Base-by-base conservation (phyloP, 1,140 invertebrate genomes). In the Drosophila bocqueti region DNA sequence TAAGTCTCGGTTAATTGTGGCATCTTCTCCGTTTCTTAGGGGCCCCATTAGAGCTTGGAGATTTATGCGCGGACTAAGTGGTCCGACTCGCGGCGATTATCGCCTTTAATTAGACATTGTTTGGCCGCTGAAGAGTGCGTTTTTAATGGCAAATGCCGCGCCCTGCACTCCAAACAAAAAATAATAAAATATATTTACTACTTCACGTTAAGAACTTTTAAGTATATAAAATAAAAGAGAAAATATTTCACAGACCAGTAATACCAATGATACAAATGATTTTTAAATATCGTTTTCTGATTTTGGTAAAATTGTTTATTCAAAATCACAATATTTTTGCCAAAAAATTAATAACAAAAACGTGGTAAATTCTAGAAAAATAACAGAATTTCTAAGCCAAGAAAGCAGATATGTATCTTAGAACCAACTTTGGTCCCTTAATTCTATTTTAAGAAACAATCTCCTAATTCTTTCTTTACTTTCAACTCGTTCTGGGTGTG, bases 1-100 rank as follows among this genome's bases (percentile, higher is more conserved):
- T 86, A 86, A 83, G 83, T 80, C 85, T 87, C 42, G 64, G 83
- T 86, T 90, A 90, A 90, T 90, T 85, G 80, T 77, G 72, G 61
- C 38, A 60, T 40, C 58, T 46, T 8, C 24, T 47, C 7, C 47
- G 16, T 18, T 31, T n/a, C 63, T 62, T 31, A 43, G 66, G 29
- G n/a, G 31, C 11, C 13, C 57, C 66, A 73, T 79, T 65, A 58
- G 74, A 69, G 60, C 58, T 38, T 31, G 49, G 40, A 77, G 55
- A 82, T 87, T 87, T 87, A 87, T 86, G 83, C 71, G 49, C 58
- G 50, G 67, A n/a, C 76, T 80, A 83, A 87, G 76, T 83, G 83
- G 73, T 71, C 55, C 55, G 65, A 76, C 68, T 43, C 62, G 63
- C 26, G 55, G 50, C 62, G 55, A 60, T 52, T 57, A 71, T 63